phyloP scores from a whole-genome alignment of 2,888 invertebrate species.

The Coenonympha glycerion region DNA sequence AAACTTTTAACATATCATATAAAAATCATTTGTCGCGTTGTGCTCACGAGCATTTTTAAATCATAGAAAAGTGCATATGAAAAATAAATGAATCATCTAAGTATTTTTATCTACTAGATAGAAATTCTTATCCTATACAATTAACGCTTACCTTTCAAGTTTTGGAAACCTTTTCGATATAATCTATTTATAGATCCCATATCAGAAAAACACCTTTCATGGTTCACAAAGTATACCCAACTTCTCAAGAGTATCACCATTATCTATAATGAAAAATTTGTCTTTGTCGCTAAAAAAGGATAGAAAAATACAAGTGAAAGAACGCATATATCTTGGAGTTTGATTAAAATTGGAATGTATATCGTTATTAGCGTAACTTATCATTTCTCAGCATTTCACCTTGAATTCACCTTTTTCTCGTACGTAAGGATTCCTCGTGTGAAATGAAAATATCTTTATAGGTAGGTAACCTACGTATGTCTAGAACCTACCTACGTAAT shows the following conservation, averaged over 20 bases:
- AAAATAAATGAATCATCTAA: background rate
- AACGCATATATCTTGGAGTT: slow-evolving; percentile 1
- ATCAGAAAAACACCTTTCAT: background rate
- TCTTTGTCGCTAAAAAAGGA: background rate
- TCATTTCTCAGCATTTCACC: slow-evolving; percentile 6
- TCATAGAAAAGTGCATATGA: background rate
- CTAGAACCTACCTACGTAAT: background rate
- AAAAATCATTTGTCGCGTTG: no score
- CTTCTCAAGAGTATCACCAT: background rate
- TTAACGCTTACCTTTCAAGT: background rate
- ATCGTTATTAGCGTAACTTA: slow-evolving; percentile 3
- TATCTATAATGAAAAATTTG: background rate
- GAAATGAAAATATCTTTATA: background rate
- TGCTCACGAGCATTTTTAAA: no score
- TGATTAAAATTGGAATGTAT: slow-evolving; percentile 6
- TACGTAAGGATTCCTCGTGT: background rate
- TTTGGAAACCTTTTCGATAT: background rate
- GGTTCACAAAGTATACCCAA: background rate
- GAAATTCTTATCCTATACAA: no score
- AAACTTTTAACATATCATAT: no score
- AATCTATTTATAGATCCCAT: background rate
- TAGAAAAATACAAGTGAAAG: background rate
- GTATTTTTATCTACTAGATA: no score
- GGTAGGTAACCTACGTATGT: background rate
- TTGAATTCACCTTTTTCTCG: slow-evolving; percentile 1